phyloP scores from a whole-genome alignment of 1,140 invertebrate species.

The Calliphora vicina region DNA sequence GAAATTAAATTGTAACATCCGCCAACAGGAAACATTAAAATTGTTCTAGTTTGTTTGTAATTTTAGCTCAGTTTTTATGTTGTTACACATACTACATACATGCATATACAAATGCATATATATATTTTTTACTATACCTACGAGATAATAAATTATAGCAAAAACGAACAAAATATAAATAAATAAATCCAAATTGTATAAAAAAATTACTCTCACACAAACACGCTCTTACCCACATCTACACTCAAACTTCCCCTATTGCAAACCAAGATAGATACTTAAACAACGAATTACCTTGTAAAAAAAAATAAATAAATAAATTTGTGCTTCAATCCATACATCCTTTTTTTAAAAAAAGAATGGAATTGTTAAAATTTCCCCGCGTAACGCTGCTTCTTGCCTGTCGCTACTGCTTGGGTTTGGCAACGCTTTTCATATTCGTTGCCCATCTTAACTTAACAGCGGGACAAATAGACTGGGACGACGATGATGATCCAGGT shows the following conservation, averaged over 20 bases:
- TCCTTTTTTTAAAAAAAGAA: constrained; percentile 25
- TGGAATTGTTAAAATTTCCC: constrained; percentile 53
- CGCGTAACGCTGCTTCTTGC: neutral
- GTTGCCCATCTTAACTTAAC: constrained; percentile 53
- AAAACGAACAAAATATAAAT: constrained; percentile 4
- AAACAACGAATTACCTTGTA: constrained; percentile 45
- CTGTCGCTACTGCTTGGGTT: constrained; percentile 42
- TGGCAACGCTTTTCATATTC: constrained; percentile 50
- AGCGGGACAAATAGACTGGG: constrained; percentile 63
- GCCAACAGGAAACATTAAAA: constrained; percentile 36
- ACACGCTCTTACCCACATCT: too few relatives aligned
- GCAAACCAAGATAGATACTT: constrained; percentile 26
- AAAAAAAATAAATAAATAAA: neutral
- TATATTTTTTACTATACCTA: neutral
- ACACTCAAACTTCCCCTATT: neutral
- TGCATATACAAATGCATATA: neutral
- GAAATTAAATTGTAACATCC: constrained; percentile 43
- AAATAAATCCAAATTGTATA: neutral
- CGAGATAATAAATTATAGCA: constrained; percentile 24
- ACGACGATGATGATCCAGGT: constrained; percentile 64
- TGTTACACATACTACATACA: neutral
- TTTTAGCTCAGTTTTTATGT: neutral
- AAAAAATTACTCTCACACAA: neutral
- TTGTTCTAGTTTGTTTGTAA: constrained; percentile 32
- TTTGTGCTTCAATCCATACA: too few relatives aligned